These are phyloP conservation scores for Drosophila kikkawai DNA, from an alignment of 1,140 invertebrate species.

Conservation along the genomic window DNA sequence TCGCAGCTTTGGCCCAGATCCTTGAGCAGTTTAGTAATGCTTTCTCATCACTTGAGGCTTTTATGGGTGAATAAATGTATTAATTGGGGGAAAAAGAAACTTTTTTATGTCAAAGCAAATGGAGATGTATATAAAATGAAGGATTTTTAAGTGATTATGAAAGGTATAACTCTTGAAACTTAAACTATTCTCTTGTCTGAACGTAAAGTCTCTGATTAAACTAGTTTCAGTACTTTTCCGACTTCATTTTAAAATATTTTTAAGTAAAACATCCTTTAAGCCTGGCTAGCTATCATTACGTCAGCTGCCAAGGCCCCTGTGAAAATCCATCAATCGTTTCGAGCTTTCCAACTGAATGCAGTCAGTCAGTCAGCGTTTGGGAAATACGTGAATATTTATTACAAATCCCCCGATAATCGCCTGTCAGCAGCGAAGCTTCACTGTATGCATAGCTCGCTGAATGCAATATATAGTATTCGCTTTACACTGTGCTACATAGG, in stretches of 20 bases:
- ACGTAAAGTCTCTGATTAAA: not conserved
- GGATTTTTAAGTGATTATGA: not conserved
- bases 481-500: conserved; percentile 3
- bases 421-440: conserved; percentile 2
- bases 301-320: not conserved
- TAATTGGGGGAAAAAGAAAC: conserved; percentile 3
- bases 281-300: not conserved
- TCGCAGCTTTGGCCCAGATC: conserved; percentile 6
- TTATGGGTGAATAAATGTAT: conserved; percentile 9
- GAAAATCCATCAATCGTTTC: not conserved
- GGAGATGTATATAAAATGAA: not conserved
- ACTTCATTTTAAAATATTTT: not conserved
- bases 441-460: conserved; percentile 9
- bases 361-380: not conserved
- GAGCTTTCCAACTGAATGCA: conserved; percentile 4
- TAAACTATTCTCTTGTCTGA: not conserved
- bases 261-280: too few relatives aligned
- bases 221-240: too few relatives aligned
- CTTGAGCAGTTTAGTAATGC: conserved; percentile 1
- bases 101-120: not conserved
- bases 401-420: conserved; percentile 10
- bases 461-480: conserved; percentile 42
- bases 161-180: not conserved
- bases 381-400: conserved; percentile 15
- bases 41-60: not conserved